These are phyloP conservation scores for Urocyon cinereoargenteus DNA, from an alignment of 2,797 vertebrate genomes.

Conservation along the genomic window DNA sequence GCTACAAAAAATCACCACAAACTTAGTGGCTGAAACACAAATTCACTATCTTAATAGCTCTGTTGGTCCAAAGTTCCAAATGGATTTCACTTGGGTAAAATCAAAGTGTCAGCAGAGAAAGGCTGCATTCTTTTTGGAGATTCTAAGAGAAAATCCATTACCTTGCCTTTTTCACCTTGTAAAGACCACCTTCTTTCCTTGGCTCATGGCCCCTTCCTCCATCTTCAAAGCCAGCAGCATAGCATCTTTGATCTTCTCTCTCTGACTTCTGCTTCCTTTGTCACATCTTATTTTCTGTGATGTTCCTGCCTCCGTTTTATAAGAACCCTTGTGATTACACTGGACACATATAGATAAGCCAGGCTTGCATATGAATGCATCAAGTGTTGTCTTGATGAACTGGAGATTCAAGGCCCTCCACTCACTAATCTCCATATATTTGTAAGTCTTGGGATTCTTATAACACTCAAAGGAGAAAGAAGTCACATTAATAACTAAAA, in stretches of 20 bases:
- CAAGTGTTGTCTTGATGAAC: neutral
- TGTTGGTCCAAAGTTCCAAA: neutral
- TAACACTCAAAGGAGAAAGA: neutral
- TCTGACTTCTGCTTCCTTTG: neutral
- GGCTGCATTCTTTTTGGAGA: neutral
- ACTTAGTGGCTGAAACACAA: neutral
- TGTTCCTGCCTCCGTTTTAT: neutral
- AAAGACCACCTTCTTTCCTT: neutral
- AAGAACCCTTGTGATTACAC: neutral
- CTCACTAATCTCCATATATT: neutral
- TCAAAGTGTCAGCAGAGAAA: neutral
- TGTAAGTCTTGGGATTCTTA: neutral
- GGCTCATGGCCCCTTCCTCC: neutral
- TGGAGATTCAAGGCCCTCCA: neutral
- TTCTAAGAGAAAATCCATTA: neutral
- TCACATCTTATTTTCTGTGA: neutral
- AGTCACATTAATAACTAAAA: neutral
- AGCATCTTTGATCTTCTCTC: no score
- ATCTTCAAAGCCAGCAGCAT: neutral
- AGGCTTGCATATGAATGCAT: neutral
- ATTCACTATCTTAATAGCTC: neutral
- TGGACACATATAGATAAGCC: neutral
- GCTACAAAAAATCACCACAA: neutral
- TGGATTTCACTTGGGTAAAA: neutral
- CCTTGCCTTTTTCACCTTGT: neutral